phyloP scores from a whole-genome alignment of 2,797 vertebrate species.

The Botia kubotai region DNA sequence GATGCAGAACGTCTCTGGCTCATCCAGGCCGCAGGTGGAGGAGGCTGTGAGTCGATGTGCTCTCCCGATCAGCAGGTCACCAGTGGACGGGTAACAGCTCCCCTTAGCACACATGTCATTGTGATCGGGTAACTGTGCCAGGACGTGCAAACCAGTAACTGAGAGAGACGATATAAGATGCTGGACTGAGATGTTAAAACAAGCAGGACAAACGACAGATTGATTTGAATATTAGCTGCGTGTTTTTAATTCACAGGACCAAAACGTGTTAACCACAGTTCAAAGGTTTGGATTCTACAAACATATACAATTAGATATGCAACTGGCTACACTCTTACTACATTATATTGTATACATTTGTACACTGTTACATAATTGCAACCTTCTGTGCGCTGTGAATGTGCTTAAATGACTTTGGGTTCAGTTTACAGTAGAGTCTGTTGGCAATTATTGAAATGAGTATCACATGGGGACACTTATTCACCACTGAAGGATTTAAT shows the following conservation, averaged over 20 bases:
- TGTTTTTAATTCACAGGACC: neutral
- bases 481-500: conserved; percentile 28
- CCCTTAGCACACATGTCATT: conserved; percentile 90
- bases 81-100: conserved; percentile 96
- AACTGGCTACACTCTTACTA: neutral
- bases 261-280: neutral
- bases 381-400: neutral
- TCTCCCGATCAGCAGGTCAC: conserved; percentile 93
- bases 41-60: conserved; percentile 83
- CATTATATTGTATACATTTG: neutral
- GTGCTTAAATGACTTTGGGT: conserved; percentile 11
- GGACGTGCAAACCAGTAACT: conserved; percentile 72
- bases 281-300: neutral
- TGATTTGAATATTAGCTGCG: neutral
- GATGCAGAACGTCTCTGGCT: conserved; percentile 88
- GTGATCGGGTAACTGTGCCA: conserved; percentile 81
- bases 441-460: conserved; percentile 45
- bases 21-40: conserved; percentile 88
- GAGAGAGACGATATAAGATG: conserved; percentile 7
- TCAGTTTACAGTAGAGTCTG: conserved; percentile 24
- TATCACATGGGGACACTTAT: conserved; percentile 35
- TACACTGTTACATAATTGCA: neutral
- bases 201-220: conserved; percentile 47
- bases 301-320: neutral
- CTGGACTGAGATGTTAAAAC: neutral